Percentiles rank a stretch among this genome's conserved stretches.
Evolutionary conservation across 2,113 vertebrate genomes (phyloP).

Genomic region (Halichoeres trimaculatus): DNA sequence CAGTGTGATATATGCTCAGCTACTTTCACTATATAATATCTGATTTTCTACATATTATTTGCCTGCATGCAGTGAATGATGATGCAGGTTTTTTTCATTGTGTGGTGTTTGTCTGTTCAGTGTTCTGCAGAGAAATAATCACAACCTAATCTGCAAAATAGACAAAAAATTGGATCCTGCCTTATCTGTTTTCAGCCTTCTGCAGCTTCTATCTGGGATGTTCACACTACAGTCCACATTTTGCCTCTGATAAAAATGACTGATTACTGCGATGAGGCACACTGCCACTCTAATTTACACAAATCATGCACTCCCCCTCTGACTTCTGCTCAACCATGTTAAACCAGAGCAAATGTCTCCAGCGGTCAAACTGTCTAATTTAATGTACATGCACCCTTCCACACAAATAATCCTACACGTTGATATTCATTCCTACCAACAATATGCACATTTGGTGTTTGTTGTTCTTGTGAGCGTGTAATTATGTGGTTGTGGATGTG

Average conservation of each 20-base stretch:
- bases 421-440: conserved; percentile 60
- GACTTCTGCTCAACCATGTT: conserved; percentile 65
- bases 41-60: conserved; percentile 23
- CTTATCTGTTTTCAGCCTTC: conserved; percentile 50
- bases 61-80: conserved; percentile 18
- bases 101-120: conserved; percentile 41
- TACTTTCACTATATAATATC: background rate
- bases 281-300: conserved; percentile 76
- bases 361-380: conserved; percentile 63
- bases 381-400: conserved; percentile 62
- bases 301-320: conserved; percentile 56
- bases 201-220: conserved; percentile 39
- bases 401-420: conserved; percentile 59
- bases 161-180: conserved; percentile 49
- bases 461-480: conserved; percentile 48
- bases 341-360: conserved; percentile 55
- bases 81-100: conserved; percentile 33
- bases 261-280: conserved; percentile 76
- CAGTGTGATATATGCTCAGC: conserved; percentile 1
- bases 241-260: conserved; percentile 61
- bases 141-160: conserved; percentile 37
- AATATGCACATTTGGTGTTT: conserved; percentile 52
- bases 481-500: conserved; percentile 49
- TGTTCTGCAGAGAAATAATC: conserved; percentile 30
- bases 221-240: conserved; percentile 43